These are phyloP conservation scores for Drosophila fungiperda DNA, from an alignment of 2,888 invertebrate species.

Conservation along the genomic window DNA sequence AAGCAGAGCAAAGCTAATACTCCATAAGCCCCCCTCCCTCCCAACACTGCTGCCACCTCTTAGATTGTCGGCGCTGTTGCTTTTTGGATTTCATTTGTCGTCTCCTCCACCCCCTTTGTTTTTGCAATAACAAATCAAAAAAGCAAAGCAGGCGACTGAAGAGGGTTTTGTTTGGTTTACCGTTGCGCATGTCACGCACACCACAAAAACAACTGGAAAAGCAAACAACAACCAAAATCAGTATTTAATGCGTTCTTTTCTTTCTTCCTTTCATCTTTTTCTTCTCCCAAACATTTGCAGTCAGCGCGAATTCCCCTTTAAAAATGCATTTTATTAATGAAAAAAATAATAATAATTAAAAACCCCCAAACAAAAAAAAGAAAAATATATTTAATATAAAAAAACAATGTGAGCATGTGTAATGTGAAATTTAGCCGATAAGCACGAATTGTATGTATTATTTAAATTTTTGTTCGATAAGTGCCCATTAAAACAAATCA, in stretches of 20 bases:
- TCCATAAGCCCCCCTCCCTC: slow-evolving; percentile 4
- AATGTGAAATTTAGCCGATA: slow-evolving; percentile 73
- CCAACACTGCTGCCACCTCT: slow-evolving; percentile 3
- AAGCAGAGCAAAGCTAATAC: slow-evolving; percentile 61
- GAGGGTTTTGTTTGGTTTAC: slow-evolving; percentile 58
- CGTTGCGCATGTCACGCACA: slow-evolving; percentile 56
- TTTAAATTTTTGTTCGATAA: slow-evolving; percentile 72
- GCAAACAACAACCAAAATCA: slow-evolving; percentile 21
- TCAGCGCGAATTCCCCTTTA: slow-evolving; percentile 48
- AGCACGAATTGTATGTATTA: slow-evolving; percentile 75
- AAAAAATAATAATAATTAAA: slow-evolving; percentile 32
- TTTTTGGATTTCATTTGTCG: slow-evolving; percentile 71
- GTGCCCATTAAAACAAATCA: slow-evolving; percentile 39
- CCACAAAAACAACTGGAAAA: slow-evolving; percentile 20
- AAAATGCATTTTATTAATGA: slow-evolving; percentile 60
- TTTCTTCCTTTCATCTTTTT: slow-evolving; percentile 17
- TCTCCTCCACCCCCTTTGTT: slow-evolving; percentile 18
- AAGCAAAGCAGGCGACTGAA: slow-evolving; percentile 11
- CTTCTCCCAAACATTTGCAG: slow-evolving; percentile 53
- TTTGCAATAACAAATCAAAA: slow-evolving; percentile 65
- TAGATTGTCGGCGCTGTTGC: slow-evolving; percentile 67
- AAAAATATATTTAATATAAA: slow-evolving; percentile 21
- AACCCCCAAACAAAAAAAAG: slow-evolving; percentile 21
- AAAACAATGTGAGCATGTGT: slow-evolving; percentile 71
- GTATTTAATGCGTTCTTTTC: slow-evolving; percentile 31